Evolutionary conservation across 2,113 vertebrate species (phyloP).

Genomic region (Pollimyrus isidori): DNA sequence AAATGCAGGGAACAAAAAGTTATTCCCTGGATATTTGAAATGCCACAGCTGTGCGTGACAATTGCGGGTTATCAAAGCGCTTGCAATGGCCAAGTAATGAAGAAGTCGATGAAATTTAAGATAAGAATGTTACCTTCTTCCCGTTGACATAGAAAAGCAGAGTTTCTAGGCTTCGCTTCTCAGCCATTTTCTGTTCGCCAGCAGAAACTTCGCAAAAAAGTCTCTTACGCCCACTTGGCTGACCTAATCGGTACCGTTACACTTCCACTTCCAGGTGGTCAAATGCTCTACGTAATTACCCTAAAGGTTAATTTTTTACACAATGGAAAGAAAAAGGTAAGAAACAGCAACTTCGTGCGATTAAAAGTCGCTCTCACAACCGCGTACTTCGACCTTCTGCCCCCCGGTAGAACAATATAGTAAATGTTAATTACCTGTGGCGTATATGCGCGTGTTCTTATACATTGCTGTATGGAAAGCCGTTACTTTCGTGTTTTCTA

Average conservation of each 20-base stretch:
- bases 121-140: conserved; percentile 32
- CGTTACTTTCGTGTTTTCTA: neutral
- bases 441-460: neutral
- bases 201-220: neutral
- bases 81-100: neutral
- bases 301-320: neutral
- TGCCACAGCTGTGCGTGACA: neutral
- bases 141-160: conserved; percentile 42
- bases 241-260: neutral
- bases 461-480: neutral
- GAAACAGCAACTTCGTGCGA: neutral
- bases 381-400: neutral
- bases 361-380: neutral
- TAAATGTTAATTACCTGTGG: neutral
- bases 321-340: neutral
- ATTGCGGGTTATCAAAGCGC: neutral
- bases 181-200: conserved; percentile 27
- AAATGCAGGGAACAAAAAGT: neutral
- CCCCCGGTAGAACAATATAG: neutral
- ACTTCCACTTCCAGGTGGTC: neutral
- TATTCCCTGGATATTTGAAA: neutral
- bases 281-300: neutral
- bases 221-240: neutral
- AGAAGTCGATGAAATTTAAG: neutral
- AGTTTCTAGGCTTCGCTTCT: neutral